Evolutionary conservation across 2,888 invertebrate species (phyloP), one percentile per base, ranked within the genome.

Genomic region (Sabellastarte sp.): DNA sequence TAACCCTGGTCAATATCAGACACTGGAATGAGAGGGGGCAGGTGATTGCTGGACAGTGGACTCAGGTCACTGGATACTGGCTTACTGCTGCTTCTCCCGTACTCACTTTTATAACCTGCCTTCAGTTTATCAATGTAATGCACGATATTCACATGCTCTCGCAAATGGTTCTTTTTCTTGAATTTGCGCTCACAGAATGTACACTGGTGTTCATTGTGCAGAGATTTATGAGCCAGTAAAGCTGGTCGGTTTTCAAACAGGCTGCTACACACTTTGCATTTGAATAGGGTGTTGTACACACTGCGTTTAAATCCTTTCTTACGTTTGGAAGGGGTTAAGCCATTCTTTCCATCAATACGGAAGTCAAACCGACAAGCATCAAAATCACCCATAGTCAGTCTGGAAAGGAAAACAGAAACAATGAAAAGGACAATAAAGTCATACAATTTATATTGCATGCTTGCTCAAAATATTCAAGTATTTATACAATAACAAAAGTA

Each of bases 331-430:
- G 72, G 72, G n/a, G 67, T 71, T 52, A 72, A 61, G 15, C 71
- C 72, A 30, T 69, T 69, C 63, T 72, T 72, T 50, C 60, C 33
- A 59, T 71, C 72, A 26, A 72, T 53, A 28, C 72, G 67, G 60
- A 72, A 72, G 64, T 72, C 72, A 50, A 72, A 72, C 28, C 72
- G 61, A 60, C 72, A 72, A 4, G 71, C 60, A n/a, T 69, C 68
- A 55, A 72, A 72, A 52, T 68, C 68, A 26, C 60, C 64, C 70
- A 69, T 69, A 28, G 57, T 51, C 30, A 41, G 30, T 30, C 5
- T 1, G 24, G 57, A n/a, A n/a, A n/a, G n/a, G n/a, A n/a, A n/a
- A n/a, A n/a, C n/a, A n/a, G n/a, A n/a, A n/a, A n/a, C n/a, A n/a
- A n/a, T n/a, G n/a, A n/a, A n/a, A n/a, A n/a, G n/a, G n/a, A n/a